A percentile compares a stretch with the other conserved stretches of the same genome.
These are phyloP conservation scores for Trinectes maculatus DNA, from an alignment of 2,113 vertebrate genomes.

Conservation along the genomic window DNA sequence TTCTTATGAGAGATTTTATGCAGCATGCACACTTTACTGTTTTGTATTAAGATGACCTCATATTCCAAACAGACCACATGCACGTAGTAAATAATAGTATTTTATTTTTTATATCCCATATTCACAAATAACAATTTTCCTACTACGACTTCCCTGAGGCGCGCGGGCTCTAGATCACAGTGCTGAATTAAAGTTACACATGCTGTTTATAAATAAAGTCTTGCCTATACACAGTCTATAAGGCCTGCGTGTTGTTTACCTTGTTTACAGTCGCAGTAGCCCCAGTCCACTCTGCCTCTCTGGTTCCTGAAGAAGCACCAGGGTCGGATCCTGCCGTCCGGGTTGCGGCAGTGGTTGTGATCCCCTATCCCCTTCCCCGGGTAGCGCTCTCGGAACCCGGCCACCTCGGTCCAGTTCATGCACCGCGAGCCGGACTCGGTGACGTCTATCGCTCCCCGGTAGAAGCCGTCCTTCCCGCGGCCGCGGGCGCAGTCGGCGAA, in stretches of 20 bases:
- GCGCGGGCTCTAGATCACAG: no score
- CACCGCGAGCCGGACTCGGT: slow-evolving; percentile 85
- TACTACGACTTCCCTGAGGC: no score
- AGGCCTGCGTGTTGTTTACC: slow-evolving; percentile 81
- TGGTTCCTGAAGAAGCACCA: slow-evolving; percentile 86
- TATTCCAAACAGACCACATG: no score
- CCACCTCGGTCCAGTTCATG: slow-evolving; percentile 85
- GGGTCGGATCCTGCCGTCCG: slow-evolving; percentile 84
- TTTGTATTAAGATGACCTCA: no score
- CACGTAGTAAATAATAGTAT: no score
- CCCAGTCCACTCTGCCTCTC: slow-evolving; percentile 85
- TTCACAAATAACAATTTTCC: no score
- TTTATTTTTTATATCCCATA: no score
- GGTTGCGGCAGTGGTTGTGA: slow-evolving; percentile 87
- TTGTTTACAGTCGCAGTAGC: slow-evolving; percentile 87
- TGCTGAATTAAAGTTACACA: no score
- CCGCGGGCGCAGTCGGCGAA: slow-evolving; percentile 76
- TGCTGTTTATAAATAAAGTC: no score
- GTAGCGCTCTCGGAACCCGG: slow-evolving; percentile 79
- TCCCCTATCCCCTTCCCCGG: slow-evolving; percentile 80
- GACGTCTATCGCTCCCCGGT: slow-evolving; percentile 81
- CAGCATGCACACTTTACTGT: no score
- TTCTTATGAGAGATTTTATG: no score
- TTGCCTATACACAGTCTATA: no score
- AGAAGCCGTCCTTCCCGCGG: slow-evolving; percentile 75